Evolutionary conservation across 1,140 invertebrate genomes (phyloP), one percentile per base, ranked within the genome.

Genomic region (Ceratina japonica): DNA sequence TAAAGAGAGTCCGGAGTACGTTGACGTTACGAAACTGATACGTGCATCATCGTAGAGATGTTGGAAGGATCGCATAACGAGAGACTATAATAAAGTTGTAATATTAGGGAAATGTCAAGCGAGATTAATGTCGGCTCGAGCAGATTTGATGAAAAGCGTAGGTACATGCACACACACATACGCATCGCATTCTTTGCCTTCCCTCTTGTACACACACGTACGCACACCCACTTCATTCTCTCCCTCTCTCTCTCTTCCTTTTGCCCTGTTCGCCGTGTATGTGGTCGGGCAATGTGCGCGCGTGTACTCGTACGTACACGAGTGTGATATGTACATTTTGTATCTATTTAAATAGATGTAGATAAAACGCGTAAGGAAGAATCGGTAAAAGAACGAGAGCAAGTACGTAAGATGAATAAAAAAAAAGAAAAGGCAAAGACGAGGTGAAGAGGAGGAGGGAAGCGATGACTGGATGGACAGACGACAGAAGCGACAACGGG

Each of bases 401-500:
- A 63, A 31, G 13, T 22, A 52, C 54, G 51, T 77, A 63, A 78
- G 69, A 44, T 44, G 37, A 44, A 44, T 44, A 44, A 8, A 44
- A 78, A 78, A 76, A 74, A 52, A 75, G 65, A 72, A 73, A 3
- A 59, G 5, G 18, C 24, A 61, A 51, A 24, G 16, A 65, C 59
- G 22, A 37, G 61, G 59, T 61, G 58, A 58, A 2, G n/a, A 54
- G 13, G 49, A 7, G 24, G 15, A 37, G 20, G 44, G 62, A 44
- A 61, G 61, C 12, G 64, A 66, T 44, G 68, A 69, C 64, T 76
- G 58, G 58, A 64, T 56, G 64, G 59, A 44, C 37, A 44, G 37
- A 79, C 56, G 59, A 76, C 73, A 80, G 61, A 65, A 75, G 56
- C 66, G 65, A 61, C 66, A 49, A 44, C 37, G 59, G 69, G 62